Evolutionary conservation across 2,113 vertebrate species (phyloP).

Genomic region (Odocoileus hemionus): DNA sequence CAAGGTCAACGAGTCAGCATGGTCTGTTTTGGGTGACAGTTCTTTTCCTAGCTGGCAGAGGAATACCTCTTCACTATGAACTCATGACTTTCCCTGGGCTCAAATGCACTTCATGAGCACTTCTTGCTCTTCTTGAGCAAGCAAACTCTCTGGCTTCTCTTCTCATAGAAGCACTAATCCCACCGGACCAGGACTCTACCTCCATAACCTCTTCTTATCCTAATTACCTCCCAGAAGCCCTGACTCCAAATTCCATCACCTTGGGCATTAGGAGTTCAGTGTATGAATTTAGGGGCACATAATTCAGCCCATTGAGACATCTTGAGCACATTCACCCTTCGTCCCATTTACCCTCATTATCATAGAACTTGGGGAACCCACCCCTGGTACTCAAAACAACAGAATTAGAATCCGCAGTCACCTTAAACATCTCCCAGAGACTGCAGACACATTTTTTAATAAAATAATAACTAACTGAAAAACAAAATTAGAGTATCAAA

Average conservation of each 20-base stretch:
- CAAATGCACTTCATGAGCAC: background rate
- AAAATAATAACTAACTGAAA: background rate
- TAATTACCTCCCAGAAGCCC: background rate
- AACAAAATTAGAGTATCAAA: background rate
- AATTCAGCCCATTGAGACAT: too few species aligned
- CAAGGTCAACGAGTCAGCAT: background rate
- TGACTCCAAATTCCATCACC: background rate
- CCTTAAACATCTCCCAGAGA: background rate
- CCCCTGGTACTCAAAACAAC: accelerated
- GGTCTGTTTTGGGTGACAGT: background rate
- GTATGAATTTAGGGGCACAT: background rate
- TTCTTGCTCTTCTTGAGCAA: background rate
- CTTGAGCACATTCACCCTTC: background rate
- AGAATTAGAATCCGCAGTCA: background rate
- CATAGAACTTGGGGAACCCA: background rate
- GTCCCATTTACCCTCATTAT: background rate
- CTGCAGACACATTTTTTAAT: background rate
- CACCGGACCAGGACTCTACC: background rate
- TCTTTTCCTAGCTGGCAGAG: background rate
- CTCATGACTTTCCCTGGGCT: background rate
- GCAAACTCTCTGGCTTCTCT: background rate
- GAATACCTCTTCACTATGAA: background rate
- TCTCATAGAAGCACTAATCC: background rate
- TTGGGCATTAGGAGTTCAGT: background rate
- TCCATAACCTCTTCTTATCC: background rate